Evolutionary conservation across 2,797 vertebrate species (phyloP), one percentile per base, ranked within the genome.

Genomic region (Thunnus albacares): DNA sequence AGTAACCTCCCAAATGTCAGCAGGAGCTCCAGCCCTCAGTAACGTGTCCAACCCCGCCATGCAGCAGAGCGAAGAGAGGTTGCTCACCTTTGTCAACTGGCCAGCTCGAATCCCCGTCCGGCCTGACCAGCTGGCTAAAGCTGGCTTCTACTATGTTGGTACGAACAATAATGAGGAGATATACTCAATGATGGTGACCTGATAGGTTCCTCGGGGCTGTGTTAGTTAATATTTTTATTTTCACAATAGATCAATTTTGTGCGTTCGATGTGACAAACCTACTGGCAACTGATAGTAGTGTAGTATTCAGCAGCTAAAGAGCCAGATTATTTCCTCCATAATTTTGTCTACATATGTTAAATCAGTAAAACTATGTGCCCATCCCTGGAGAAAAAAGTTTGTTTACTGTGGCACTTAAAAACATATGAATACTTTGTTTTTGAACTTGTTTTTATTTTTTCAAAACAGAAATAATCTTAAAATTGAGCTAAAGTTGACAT

Each of bases 141-240:
- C 98, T 69, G 98, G 98, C 1, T 99, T 99, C 95, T 99, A 99
- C 94, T 99, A 99, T 1, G 98, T 99, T 20, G 98, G 98, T 99
- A 96, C 87, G 97, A 74, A 75, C 45, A 15, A 2, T 18, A 9
- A 58, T 7, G 8, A 51, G 10, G 17, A 47, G 45, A 18, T 47
- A 15, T 47, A 47, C 45, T 7, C 45, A 17, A 6, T 18, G 14
- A 47, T 17, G 17, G 38, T 45, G 43, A 15, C 3, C 43, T 45
- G 43, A 45, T 15, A 15, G 14, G 4, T 3, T 38, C 9, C 35
- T 38, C 3, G 10, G 11, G 11, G 38, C 38, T 7, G 11, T 38
- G 1, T 11, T 38, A 10, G 8, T 38, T 9, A 38, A 38, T 38
- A 38, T 38, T 38, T 38, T 38, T 38, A 12, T 38, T 11, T 35